Evolutionary conservation across 2,888 invertebrate genomes (phyloP), one percentile per base, ranked within the genome.

Genomic region (Bruchidius siliquastri): DNA sequence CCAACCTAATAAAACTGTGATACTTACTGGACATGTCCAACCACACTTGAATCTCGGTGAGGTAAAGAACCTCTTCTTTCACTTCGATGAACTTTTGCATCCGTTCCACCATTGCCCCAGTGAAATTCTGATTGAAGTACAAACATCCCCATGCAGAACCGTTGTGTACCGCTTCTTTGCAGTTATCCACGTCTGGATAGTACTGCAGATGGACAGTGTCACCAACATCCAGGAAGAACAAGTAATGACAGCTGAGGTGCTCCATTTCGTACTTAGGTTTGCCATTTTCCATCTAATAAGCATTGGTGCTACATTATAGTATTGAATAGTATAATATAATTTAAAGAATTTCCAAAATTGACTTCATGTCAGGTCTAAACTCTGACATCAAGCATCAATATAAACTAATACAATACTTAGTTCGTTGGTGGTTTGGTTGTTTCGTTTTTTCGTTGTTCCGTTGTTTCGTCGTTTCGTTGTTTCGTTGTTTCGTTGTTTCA

Each of bases 141-240:
- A 97, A 85, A 10, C 94, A 94, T 0, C 96, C 97, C 97, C 97
- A 97, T 0, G 94, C 94, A 22, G 93, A 88, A 0, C 97, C 97
- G 0, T 86, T 86, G 67, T 89, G 87, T 0, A 97, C 96, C 0
- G 94, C 94, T 32, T 90, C 86, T 74, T 92, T 87, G 0, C 96
- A 97, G 0, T 89, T 87, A 0, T 90, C 88, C 4, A 92, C 81
- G 73, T 91, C 90, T 18, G 88, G 87, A 87, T 94, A 95, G 87
- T 91, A 91, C 68, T 88, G 89, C 86, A 94, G 93, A 68, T 89
- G 84, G 83, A 94, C 92, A 76, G 93, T 93, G 81, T 90, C 77
- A 8, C 13, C 8, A 10, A 80, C 78, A 71, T 81, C 81, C 21
- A 82, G 73, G 30, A 81, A 74, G 74, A 91, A 88, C 76, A 97